Evolutionary conservation across 2,113 vertebrate species (phyloP), one percentile per base, ranked within the genome.

Genomic region (Takifugu flavidus): DNA sequence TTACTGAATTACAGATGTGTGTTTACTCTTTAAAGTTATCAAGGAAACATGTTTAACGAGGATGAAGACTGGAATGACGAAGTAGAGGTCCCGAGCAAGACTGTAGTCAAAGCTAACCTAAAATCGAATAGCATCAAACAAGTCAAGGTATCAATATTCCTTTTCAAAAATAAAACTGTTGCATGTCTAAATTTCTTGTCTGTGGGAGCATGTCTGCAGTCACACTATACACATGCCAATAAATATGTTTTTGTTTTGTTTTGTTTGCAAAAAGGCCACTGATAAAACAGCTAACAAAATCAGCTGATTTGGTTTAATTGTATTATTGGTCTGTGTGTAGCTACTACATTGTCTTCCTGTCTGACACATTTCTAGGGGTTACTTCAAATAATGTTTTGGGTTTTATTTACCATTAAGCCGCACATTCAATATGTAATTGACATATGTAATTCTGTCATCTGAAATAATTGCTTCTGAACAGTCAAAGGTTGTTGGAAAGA

Each of bases 1-100:
- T 27, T 2, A 14, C 13, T 2, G 45, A 0, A 13, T 76, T 49
- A 46, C 6, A 49, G 7, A 15, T 15, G 4, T 50, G 27, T 10
- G 12, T 65, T 39, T 47, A 46, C 49, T 39, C 1, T 4, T 44
- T 25, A 27, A 0, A 67, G 45, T 44, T 3, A 2, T 25, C 2
- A 2, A 0, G 56, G 7, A 66, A 88, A 68, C 43, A 93, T 93
- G 91, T 93, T 93, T 62, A 78, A 77, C 13, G 88, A 90, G 43
- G 89, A 89, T 10, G 87, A 89, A 52, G 85, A 90, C 42, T 93
- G 91, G 91, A 86, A 75, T 10, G 90, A 92, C 61, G 82, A 75
- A 15, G 7, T 64, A 13, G 82, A 82, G 4, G 13, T 60, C 4
- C 43, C 69, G 54, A 65, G 44, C 27, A 28, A 65, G n/a, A 13